Evolutionary conservation across 1,140 invertebrate genomes (phyloP).

Genomic region (Gonioctena quinquepunctata): DNA sequence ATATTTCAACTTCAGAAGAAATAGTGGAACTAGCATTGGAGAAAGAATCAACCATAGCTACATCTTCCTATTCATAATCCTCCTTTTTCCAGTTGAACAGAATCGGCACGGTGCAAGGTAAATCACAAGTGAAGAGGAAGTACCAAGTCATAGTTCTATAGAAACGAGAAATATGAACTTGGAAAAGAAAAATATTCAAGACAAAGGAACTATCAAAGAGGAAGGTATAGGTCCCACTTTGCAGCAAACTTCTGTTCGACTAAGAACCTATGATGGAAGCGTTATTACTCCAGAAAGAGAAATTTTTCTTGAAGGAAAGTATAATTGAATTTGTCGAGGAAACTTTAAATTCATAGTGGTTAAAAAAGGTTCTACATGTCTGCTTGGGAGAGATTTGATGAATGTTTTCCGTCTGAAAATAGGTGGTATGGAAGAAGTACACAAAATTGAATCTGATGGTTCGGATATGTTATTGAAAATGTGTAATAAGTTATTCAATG

Average conservation of each 20-base stretch:
- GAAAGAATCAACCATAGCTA: not conserved
- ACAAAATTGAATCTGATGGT: too few species aligned
- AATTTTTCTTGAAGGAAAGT: not conserved
- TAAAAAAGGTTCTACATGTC: not conserved
- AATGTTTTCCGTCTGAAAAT: too few species aligned
- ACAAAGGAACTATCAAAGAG: not conserved
- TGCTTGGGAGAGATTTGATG: not conserved
- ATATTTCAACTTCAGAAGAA: not conserved
- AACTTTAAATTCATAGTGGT: not conserved
- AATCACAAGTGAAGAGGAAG: not conserved
- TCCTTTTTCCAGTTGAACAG: not conserved
- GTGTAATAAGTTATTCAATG: not conserved
- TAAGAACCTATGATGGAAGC: not conserved
- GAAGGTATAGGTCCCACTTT: not conserved
- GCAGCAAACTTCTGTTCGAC: not conserved
- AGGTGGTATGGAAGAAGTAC: too few species aligned
- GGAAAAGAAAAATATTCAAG: not conserved
- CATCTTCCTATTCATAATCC: not conserved
- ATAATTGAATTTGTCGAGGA: constrained; percentile 12
- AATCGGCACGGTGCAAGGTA: not conserved
- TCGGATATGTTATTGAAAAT: not conserved
- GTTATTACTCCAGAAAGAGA: not conserved
- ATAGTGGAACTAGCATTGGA: not conserved
- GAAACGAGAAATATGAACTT: not conserved
- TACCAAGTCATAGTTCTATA: not conserved